Evolutionary conservation across 53 echinoderm and acorn worm genomes (phyloP).

Genomic region (Hippasteria phrygiana): DNA sequence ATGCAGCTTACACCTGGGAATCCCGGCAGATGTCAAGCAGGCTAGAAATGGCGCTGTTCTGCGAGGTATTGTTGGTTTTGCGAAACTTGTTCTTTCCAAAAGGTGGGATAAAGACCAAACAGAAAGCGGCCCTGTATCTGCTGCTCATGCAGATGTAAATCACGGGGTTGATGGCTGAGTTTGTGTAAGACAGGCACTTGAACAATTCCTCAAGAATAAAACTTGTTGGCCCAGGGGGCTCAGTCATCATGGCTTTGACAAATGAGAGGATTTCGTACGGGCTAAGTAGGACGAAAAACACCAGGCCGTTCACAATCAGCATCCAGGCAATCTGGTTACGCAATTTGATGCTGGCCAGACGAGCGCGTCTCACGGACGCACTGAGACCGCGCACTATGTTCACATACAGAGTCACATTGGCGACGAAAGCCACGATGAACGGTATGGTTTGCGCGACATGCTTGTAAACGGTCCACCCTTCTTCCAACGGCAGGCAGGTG

Average conservation of each 20-base stretch:
- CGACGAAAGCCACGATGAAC: constrained; percentile 71
- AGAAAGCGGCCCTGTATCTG: constrained; percentile 41
- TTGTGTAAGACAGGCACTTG: constrained; percentile 50
- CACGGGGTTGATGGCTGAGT: constrained; percentile 55
- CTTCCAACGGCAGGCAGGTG: constrained; percentile 56
- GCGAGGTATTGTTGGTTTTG: constrained; percentile 35
- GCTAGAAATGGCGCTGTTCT: constrained; percentile 62
- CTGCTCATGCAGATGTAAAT: constrained; percentile 61
- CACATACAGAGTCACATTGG: constrained; percentile 69
- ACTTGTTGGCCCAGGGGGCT: not conserved
- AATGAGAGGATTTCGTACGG: constrained; percentile 75
- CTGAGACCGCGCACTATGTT: constrained; percentile 74
- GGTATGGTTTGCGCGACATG: constrained; percentile 73
- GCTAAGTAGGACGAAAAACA: constrained; percentile 74
- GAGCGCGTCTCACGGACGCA: constrained; percentile 68
- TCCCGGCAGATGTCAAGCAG: constrained; percentile 58
- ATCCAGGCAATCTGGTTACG: constrained; percentile 86
- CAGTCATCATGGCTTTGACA: constrained; percentile 25
- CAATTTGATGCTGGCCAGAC: constrained; percentile 65
- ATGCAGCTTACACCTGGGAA: constrained; percentile 37
- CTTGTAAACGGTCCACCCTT: constrained; percentile 63
- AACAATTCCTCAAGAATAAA: constrained; percentile 24
- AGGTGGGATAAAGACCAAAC: constrained; percentile 45
- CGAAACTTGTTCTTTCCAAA: constrained; percentile 54
- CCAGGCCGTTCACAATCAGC: constrained; percentile 81